Evolutionary conservation across 2,888 invertebrate species (phyloP), one percentile per base, ranked within the genome.

Genomic region (Gari tellinella): DNA sequence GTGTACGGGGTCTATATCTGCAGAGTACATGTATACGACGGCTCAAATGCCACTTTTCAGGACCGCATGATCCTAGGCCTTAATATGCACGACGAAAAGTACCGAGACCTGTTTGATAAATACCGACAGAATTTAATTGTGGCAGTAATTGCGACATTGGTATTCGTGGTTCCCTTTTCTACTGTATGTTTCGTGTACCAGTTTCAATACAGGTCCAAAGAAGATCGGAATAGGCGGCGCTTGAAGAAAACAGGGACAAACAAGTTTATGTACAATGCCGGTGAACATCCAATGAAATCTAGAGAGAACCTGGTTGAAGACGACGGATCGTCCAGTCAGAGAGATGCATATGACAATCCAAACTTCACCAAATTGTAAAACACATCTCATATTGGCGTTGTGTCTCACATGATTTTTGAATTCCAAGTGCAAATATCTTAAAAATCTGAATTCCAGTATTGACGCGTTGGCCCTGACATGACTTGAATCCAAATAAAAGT

Each of bases 1-100:
- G 67, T 78, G 38, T 62, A 76, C 23, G 85, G 83, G 0, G 76
- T 82, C 21, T 85, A 82, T 58, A 45, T 72, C 2, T 85, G 85
- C 63, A 4, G 31, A 31, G 80, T 80, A 21, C 67, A 64, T 49
- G 80, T 80, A 21, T 70, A 64, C 53, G 26, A 19, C 0, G 49
- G 10, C n/a, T n/a, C 37, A 2, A 38, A 49, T 25, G 46, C 14
- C 1, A 12, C 8, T 0, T 38, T 52, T 12, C 31, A 10, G 5
- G 52, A 25, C 5, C 58, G 56, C 3, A 46, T 66, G 14, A 52
- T 76, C 10, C 60, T 74, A 21, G 84, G 78, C 2, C 40, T 83
- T 0, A 84, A 84, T 43, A 45, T 82, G 0, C 65, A 62, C 15
- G 75, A 62, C 1, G 70, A 45, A 0, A 72, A 65, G 23, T 67